Evolutionary conservation across 2,888 invertebrate genomes (phyloP).

Genomic region (Mythimna vitellina): DNA sequence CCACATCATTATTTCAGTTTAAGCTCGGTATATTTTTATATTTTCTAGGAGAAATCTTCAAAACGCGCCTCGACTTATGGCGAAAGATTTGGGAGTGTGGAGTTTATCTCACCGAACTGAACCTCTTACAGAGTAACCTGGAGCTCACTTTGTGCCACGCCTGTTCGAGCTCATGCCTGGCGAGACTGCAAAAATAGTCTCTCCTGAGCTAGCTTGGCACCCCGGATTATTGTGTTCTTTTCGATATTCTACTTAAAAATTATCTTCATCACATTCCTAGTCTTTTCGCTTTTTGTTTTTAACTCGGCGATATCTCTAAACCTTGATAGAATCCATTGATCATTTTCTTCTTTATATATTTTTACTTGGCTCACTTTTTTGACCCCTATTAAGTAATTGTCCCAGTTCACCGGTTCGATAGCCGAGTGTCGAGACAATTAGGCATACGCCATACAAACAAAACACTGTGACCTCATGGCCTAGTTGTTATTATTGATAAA

Average conservation of each 20-base stretch:
- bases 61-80: too few species aligned
- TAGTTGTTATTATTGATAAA: slow-evolving; percentile 64
- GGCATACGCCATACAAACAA: slow-evolving; percentile 54
- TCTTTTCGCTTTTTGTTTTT: background rate
- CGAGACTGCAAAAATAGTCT: background rate
- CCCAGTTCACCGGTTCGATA: slow-evolving; percentile 57
- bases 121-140: background rate
- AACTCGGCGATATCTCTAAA: background rate
- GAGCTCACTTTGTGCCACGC: background rate
- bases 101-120: background rate
- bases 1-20: background rate
- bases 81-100: background rate
- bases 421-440: slow-evolving; percentile 63
- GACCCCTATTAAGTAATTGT: slow-evolving; percentile 56
- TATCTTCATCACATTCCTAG: background rate
- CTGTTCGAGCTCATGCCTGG: background rate
- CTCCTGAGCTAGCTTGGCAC: background rate
- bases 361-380: background rate
- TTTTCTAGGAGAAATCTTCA: too few species aligned
- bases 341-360: background rate
- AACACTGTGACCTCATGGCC: slow-evolving; percentile 61
- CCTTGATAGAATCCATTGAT: background rate
- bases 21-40: background rate
- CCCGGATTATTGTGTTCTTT: background rate
- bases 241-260: background rate